Evolutionary conservation across 92 coral and sea anemone species (phyloP).

Genomic region (Muricea muricata): DNA sequence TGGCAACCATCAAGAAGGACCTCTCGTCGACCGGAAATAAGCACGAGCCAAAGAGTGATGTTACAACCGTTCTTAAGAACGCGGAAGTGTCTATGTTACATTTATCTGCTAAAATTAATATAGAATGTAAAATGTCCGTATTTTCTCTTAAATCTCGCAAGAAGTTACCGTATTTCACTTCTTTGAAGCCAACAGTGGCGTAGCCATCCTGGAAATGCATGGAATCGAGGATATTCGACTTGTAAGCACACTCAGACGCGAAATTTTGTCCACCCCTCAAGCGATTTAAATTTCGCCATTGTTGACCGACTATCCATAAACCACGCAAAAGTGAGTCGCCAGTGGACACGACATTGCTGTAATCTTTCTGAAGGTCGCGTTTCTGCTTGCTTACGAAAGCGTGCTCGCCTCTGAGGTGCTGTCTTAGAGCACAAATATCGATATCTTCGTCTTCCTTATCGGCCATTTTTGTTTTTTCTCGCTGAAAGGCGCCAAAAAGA

Average conservation of each 20-base stretch:
- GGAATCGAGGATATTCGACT: conserved; percentile 77
- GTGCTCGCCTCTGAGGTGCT: conserved; percentile 67
- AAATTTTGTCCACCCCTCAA: conserved; percentile 76
- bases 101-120: conserved; percentile 82
- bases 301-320: conserved; percentile 94
- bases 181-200: conserved; percentile 77
- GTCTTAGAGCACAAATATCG: conserved; percentile 6
- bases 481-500: not conserved
- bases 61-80: conserved; percentile 78
- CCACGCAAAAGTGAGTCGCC: conserved; percentile 87
- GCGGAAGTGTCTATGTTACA: conserved; percentile 80
- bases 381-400: conserved; percentile 86
- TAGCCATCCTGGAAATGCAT: conserved; percentile 89
- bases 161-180: conserved; percentile 94
- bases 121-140: conserved; percentile 80
- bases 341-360: conserved; percentile 77
- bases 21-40: conserved; percentile 89
- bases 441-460: conserved; percentile 6
- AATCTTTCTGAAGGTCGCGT: conserved; percentile 69
- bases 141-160: conserved; percentile 81
- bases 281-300: conserved; percentile 80
- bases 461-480: too few species aligned
- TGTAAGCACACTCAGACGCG: conserved; percentile 83
- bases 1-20: conserved; percentile 74
- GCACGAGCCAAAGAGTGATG: conserved; percentile 88